Percentiles rank a stretch among this genome's conserved stretches.
phyloP scores from a whole-genome alignment of 2,113 vertebrate species.

The Sturnus vulgaris region DNA sequence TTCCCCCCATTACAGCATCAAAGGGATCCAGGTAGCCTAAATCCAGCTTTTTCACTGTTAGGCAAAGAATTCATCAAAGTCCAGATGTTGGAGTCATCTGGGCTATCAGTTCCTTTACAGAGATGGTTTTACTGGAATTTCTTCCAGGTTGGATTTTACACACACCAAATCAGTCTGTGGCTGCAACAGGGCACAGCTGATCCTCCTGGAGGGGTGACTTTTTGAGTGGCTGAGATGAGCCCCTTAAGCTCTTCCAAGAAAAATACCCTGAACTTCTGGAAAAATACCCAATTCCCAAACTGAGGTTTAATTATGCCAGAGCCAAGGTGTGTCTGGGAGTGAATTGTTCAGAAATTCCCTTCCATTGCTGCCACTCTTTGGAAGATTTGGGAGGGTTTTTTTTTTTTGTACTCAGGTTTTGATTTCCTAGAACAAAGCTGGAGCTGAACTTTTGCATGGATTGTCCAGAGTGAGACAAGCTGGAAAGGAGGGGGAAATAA shows the following conservation, averaged over 20 bases:
- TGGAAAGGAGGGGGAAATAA: background rate
- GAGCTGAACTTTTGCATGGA: background rate
- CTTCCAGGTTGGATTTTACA: background rate
- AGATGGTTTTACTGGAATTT: background rate
- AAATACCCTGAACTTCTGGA: background rate
- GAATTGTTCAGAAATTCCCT: background rate
- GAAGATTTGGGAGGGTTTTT: background rate
- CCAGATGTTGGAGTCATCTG: background rate
- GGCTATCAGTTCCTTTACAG: background rate
- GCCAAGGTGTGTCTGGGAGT: background rate
- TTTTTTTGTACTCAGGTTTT: background rate
- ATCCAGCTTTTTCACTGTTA: background rate
- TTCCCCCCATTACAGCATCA: background rate
- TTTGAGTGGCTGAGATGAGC: background rate
- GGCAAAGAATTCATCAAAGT: background rate
- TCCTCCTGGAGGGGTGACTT: background rate
- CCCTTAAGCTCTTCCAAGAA: background rate
- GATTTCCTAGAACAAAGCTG: background rate
- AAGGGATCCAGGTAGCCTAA: background rate
- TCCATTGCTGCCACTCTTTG: background rate
- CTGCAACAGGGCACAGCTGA: background rate
- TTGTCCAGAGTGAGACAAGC: background rate
- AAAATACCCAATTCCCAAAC: fast-evolving
- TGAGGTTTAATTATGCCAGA: background rate
- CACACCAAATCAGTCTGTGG: background rate